Percentiles rank a stretch among this genome's conserved stretches.
These are phyloP conservation scores for Cyrtorhinus lividipennis DNA, from an alignment of 1,140 invertebrate genomes.

Conservation along the genomic window DNA sequence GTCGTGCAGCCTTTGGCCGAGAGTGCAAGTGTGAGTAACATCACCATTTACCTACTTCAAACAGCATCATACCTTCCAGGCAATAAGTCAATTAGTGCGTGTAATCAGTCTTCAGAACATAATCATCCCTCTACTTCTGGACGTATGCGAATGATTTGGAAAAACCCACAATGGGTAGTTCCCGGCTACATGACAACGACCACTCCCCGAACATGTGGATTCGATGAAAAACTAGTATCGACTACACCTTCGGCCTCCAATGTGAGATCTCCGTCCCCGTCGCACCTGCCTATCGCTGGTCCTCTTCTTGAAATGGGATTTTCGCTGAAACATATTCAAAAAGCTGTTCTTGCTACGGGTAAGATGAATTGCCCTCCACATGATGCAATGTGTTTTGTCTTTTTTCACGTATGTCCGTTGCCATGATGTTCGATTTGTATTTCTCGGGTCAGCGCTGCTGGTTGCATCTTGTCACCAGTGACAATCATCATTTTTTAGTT, in stretches of 20 bases:
- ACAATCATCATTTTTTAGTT: too few relatives aligned
- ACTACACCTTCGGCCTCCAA: not conserved
- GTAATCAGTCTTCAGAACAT: slow-evolving; percentile 1
- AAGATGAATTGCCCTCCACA: slow-evolving; percentile 4
- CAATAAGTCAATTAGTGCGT: too few relatives aligned
- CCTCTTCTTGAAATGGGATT: slow-evolving; percentile 51
- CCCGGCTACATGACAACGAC: not conserved
- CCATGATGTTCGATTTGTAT: too few relatives aligned
- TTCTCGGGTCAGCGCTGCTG: too few relatives aligned
- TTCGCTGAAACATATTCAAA: slow-evolving; percentile 39
- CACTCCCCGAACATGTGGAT: not conserved
- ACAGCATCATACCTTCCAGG: slow-evolving; percentile 19
- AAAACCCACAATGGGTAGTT: not conserved
- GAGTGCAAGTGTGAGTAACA: not conserved
- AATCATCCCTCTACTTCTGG: slow-evolving; percentile 5
- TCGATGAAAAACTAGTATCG: not conserved
- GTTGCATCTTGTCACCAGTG: too few relatives aligned
- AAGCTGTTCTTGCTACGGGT: slow-evolving; percentile 41
- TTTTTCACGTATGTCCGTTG: too few relatives aligned
- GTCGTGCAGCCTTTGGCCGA: slow-evolving; percentile 4
- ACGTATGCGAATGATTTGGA: not conserved
- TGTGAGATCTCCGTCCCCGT: slow-evolving; percentile 29
- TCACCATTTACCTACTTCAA: not conserved
- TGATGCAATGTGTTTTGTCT: too few relatives aligned
- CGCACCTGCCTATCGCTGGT: slow-evolving; percentile 36